phyloP scores from a whole-genome alignment of 2,113 vertebrate genomes.

The Turnix velox region DNA sequence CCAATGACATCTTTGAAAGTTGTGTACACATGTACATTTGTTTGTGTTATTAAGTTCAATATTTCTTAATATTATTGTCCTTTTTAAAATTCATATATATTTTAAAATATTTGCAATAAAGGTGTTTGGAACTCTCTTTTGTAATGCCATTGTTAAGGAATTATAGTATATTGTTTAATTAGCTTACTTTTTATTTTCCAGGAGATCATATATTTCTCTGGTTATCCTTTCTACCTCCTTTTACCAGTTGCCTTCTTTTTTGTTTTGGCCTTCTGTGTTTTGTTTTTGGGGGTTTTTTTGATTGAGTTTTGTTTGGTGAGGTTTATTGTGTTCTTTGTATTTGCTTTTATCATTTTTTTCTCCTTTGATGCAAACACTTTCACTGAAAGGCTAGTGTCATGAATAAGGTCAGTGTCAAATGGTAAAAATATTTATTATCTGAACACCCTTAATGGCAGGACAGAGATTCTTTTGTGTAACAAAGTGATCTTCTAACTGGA shows the following conservation, averaged over 20 bases:
- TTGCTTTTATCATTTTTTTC: background rate
- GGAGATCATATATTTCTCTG: background rate
- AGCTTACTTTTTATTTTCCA: background rate
- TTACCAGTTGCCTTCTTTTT: background rate
- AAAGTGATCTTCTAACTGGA: background rate
- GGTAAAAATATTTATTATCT: background rate
- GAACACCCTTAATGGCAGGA: background rate
- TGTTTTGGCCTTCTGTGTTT: no score
- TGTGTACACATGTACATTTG: background rate
- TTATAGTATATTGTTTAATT: background rate
- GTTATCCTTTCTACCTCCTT: background rate
- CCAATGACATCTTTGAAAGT: rapidly evolving
- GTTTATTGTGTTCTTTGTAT: background rate
- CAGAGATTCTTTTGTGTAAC: background rate
- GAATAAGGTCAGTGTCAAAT: background rate
- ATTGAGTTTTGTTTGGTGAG: background rate
- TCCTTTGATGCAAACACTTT: background rate
- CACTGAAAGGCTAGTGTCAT: background rate
- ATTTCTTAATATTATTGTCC: background rate
- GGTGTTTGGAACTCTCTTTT: background rate
- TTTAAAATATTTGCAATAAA: no score
- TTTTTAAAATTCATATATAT: no score
- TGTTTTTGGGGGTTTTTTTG: no score
- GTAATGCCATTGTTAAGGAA: background rate
- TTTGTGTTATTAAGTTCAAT: background rate